Base-by-base conservation (phyloP, 2,797 vertebrate species). In the Notoglanidium macrostoma region DNA sequence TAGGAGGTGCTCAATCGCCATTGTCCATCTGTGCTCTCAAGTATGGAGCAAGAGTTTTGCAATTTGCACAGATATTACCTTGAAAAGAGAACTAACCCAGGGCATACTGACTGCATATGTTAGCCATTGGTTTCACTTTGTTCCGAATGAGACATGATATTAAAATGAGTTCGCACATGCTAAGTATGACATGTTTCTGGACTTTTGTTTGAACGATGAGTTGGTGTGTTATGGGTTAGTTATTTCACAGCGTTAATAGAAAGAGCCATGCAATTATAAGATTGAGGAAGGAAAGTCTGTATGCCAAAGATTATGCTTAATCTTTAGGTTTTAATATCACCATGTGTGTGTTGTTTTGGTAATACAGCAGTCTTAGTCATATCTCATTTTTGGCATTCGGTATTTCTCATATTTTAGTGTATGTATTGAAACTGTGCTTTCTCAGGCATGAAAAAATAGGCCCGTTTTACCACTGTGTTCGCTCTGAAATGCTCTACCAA, bases 11-110 rank as follows among this genome's bases (percentile, higher is more conserved):
- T 87, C 15, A 79, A 83, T 80, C 59, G 32, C 63, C 72, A 67
- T 85, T 46, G 4, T 89, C 91, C 89, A 90, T 91, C 88, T 92
- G 89, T 85, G 89, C 57, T 57, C 59, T 57, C 23, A 54, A 65
- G 23, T 21, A 74, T 59, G 55, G 76, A 73, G 23, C 2, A 21
- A 44, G 35, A 74, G 19, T 63, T 85, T 81, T 6, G 26, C 57
- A n/a, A 70, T 29, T 83, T 70, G 70, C 10, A 46, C 14, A 54
- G 23, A 77, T 55, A n/a, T 57, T 80, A 72, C 29, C 68, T 80
- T 78, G 15, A 61, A 61, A 72, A 72, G n/a, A 79, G 15, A 72
- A 40, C 40, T 46, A 29, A 79, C 29, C 17, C 11, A 81, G 23
- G 15, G 3, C 44, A 67, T 1, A 63, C 23, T 63, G 11, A 63